These are phyloP conservation scores for Tachina grossa DNA, from an alignment of 2,888 invertebrate species.

Conservation along the genomic window DNA sequence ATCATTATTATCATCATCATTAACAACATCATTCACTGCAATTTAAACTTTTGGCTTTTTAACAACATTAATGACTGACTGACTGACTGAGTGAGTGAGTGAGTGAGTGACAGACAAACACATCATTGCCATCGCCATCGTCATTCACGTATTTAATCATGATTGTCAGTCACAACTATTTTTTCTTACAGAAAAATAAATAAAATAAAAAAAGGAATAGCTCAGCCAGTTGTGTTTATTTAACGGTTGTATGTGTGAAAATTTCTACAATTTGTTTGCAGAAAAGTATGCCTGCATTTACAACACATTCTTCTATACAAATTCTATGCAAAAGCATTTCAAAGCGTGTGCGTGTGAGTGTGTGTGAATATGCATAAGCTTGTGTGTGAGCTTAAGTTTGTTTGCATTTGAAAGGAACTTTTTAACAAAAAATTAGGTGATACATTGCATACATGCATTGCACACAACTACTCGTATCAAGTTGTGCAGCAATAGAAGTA, in stretches of 20 bases:
- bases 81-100: slow-evolving; percentile 1
- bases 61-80: slow-evolving; percentile 2
- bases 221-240: slow-evolving; percentile 59
- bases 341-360: background rate
- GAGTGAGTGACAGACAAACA: slow-evolving; percentile 17
- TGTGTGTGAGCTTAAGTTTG: slow-evolving; percentile 9
- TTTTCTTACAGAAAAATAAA: background rate
- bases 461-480: background rate
- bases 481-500: background rate
- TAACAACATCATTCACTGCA: slow-evolving; percentile 3
- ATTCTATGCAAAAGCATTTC: background rate
- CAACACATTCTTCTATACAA: background rate
- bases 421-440: slow-evolving; percentile 62
- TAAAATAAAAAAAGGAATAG: background rate
- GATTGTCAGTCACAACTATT: slow-evolving; percentile 55
- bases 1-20: slow-evolving; percentile 15
- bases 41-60: slow-evolving; percentile 4
- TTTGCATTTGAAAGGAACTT: slow-evolving; percentile 55
- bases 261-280: slow-evolving; percentile 31
- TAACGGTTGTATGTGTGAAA: slow-evolving; percentile 69
- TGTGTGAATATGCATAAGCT: too few relatives aligned
- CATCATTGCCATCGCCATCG: slow-evolving; percentile 15
- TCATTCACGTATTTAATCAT: slow-evolving; percentile 51
- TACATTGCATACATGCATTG: slow-evolving; percentile 29
- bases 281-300: background rate